phyloP scores from a whole-genome alignment of 2,888 invertebrate genomes.

The Drosophila kokeensis region DNA sequence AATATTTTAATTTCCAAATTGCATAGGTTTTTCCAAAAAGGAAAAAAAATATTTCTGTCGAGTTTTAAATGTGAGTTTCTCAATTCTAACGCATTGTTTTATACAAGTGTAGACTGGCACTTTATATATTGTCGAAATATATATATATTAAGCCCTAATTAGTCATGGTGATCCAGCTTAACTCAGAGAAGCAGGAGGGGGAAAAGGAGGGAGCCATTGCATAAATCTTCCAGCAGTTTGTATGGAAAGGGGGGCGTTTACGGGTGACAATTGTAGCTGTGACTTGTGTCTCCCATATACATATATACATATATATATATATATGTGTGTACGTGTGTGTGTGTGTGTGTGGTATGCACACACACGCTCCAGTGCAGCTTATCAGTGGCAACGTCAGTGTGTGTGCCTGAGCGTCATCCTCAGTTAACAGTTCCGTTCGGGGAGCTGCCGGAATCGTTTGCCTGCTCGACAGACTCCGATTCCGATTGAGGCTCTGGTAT shows the following conservation, averaged over 20 bases:
- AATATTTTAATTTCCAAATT: not conserved
- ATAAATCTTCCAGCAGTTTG: constrained; percentile 28
- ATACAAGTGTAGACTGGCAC: constrained; percentile 7
- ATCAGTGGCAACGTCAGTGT: constrained; percentile 53
- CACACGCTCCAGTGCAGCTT: constrained; percentile 45
- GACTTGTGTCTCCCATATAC: constrained; percentile 4
- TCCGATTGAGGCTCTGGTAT: constrained; percentile 51
- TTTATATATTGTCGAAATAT: constrained; percentile 16
- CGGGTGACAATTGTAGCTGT: constrained; percentile 56
- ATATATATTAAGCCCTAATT: constrained; percentile 64
- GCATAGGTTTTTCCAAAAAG: not conserved
- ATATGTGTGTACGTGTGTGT: constrained; percentile 2
- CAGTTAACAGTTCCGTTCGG: constrained; percentile 64
- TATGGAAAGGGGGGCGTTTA: constrained; percentile 37
- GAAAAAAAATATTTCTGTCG: not conserved
- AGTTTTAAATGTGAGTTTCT: not conserved
- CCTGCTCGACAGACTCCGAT: constrained; percentile 38
- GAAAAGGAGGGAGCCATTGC: not conserved
- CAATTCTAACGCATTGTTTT: not conserved
- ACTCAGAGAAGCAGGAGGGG: not conserved
- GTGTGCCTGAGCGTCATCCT: constrained; percentile 26
- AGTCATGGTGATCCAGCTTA: constrained; percentile 52
- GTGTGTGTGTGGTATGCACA: constrained; percentile 17
- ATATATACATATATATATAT: not conserved
- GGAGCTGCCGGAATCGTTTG: constrained; percentile 65